A percentile compares a stretch with the other conserved stretches of the same genome.
Evolutionary conservation across 2,797 vertebrate genomes (phyloP).

Genomic region (Lindbergichthys nudifrons): DNA sequence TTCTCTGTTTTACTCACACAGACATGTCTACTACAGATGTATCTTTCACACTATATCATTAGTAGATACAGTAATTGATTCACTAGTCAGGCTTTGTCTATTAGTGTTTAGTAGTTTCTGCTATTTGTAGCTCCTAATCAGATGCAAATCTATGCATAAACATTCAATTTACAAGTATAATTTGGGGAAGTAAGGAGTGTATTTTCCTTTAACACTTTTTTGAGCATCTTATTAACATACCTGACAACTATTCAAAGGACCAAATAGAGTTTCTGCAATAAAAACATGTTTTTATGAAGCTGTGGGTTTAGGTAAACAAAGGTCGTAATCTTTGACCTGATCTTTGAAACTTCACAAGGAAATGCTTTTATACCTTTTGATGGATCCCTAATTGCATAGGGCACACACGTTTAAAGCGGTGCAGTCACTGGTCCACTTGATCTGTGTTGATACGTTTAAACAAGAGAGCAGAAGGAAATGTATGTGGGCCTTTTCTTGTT

Average conservation of each 20-base stretch:
- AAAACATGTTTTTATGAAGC: slow-evolving; percentile 21
- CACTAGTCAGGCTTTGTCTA: slow-evolving; percentile 16
- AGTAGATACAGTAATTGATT: slow-evolving; percentile 34
- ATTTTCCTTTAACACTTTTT: slow-evolving; percentile 37
- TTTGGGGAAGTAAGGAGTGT: slow-evolving; percentile 16
- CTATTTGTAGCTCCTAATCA: slow-evolving; percentile 40
- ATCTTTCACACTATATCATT: slow-evolving; percentile 34
- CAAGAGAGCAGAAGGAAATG: slow-evolving; percentile 46
- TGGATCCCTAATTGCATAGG: slow-evolving; percentile 44
- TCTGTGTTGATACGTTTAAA: slow-evolving; percentile 67
- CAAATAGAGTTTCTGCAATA: slow-evolving; percentile 8
- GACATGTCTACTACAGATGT: slow-evolving; percentile 24
- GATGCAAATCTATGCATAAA: slow-evolving; percentile 51
- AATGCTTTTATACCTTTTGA: slow-evolving; percentile 35
- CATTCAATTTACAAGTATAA: slow-evolving; percentile 35
- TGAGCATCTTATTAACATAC: slow-evolving; percentile 28
- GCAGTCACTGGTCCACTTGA: slow-evolving; percentile 71
- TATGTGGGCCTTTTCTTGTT: slow-evolving; percentile 25
- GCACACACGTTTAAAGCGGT: slow-evolving; percentile 48
- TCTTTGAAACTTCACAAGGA: slow-evolving; percentile 29
- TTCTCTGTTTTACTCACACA: neutral
- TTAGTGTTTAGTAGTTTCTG: slow-evolving; percentile 19
- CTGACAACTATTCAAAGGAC: slow-evolving; percentile 25
- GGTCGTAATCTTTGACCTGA: slow-evolving; percentile 35
- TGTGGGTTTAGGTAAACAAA: slow-evolving; percentile 22